Percentiles rank a stretch among this genome's conserved stretches.
phyloP scores from a whole-genome alignment of 2,797 vertebrate genomes.

The Decapterus maruadsi region DNA sequence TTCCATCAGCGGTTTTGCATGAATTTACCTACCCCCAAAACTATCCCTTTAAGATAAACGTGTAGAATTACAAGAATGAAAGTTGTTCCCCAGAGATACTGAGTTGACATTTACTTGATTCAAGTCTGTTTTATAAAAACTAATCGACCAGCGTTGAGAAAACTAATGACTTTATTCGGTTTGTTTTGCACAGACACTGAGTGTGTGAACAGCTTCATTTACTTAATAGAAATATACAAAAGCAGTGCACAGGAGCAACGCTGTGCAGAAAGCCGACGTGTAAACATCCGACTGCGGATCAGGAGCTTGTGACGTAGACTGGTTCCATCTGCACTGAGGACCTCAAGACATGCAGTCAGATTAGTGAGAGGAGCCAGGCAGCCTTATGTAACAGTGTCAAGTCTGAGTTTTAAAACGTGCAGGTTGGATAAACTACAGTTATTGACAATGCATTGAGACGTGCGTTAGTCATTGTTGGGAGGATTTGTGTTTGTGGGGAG shows the following conservation, averaged over 20 bases:
- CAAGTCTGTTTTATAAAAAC: neutral
- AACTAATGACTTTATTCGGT: neutral
- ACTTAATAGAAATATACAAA: neutral
- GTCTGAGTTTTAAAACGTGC: constrained; percentile 36
- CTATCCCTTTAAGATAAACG: neutral
- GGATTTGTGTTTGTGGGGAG: constrained; percentile 56
- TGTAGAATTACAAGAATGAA: constrained; percentile 10
- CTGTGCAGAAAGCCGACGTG: constrained; percentile 13
- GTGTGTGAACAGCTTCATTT: neutral
- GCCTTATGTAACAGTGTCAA: constrained; percentile 59
- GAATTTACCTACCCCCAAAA: too few species aligned
- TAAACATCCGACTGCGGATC: constrained; percentile 31
- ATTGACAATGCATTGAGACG: constrained; percentile 25
- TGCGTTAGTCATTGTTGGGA: constrained; percentile 41
- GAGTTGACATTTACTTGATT: neutral
- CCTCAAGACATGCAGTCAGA: constrained; percentile 20
- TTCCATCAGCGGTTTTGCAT: too few species aligned
- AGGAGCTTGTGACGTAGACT: constrained; percentile 18
- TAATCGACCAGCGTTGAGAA: neutral
- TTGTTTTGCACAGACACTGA: neutral
- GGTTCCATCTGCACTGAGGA: constrained; percentile 20
- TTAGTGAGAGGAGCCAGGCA: constrained; percentile 18
- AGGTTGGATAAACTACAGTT: constrained; percentile 39
- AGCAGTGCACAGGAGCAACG: neutral
- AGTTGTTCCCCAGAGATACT: constrained; percentile 5